Percentiles rank a stretch among this genome's conserved stretches.
Conservation (phyloP, 2,113 vertebrate genomes). For the Porphyrio hochstetteri region DNA sequence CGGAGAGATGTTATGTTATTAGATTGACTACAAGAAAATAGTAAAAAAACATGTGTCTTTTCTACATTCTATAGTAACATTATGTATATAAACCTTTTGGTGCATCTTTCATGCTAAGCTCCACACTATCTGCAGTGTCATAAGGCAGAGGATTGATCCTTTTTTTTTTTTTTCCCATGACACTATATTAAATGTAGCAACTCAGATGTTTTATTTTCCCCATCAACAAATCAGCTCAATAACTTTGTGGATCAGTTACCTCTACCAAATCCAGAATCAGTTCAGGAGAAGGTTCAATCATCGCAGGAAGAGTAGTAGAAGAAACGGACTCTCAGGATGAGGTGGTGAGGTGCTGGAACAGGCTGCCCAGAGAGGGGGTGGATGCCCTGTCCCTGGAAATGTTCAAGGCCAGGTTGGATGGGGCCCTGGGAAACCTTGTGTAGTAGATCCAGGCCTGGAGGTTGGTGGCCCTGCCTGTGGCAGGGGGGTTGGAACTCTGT, state of each 20-base stretch:
- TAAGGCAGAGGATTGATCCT: neutral
- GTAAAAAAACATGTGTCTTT: neutral
- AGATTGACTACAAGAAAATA: neutral
- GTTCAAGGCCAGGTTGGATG: too few species aligned
- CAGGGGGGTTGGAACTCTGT: too few species aligned
- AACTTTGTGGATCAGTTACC: neutral
- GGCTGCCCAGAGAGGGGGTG: too few species aligned
- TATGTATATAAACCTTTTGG: neutral
- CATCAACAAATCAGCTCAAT: neutral
- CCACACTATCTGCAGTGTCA: neutral
- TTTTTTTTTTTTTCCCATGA: neutral
- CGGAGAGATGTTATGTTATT: neutral
- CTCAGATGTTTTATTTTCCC: neutral
- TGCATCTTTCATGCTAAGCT: neutral
- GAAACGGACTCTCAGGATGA: neutral
- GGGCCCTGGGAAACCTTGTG: too few species aligned
- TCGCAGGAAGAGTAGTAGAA: neutral
- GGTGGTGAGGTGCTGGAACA: too few species aligned
- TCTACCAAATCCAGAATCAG: neutral
- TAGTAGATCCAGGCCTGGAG: too few species aligned
- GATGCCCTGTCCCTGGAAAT: too few species aligned
- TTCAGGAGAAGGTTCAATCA: neutral
- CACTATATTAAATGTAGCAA: neutral
- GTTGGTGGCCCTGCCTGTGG: too few species aligned
- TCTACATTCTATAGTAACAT: neutral